Evolutionary conservation across 2,797 vertebrate genomes (phyloP).

Genomic region (Oreonectes daqikongensis): DNA sequence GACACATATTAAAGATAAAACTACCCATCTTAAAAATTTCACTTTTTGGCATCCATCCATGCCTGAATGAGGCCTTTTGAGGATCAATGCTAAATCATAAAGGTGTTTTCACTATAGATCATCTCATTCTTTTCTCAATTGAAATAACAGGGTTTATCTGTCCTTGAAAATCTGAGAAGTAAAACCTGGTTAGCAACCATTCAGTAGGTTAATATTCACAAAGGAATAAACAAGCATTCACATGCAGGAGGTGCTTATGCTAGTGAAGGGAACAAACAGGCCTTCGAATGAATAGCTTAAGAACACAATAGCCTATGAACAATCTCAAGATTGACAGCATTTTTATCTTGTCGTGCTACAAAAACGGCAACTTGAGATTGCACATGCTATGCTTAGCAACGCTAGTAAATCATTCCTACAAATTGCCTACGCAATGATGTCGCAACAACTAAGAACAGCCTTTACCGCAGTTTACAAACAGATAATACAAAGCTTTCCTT

Average conservation of each 20-base stretch:
- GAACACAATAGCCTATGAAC: slow-evolving; percentile 5
- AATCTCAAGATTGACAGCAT: slow-evolving; percentile 40
- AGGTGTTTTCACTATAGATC: neutral
- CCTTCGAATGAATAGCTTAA: neutral
- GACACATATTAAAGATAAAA: neutral
- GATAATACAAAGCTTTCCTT: neutral
- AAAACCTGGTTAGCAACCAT: slow-evolving; percentile 10
- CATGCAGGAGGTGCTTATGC: slow-evolving; percentile 14
- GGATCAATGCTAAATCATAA: neutral
- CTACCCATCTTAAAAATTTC: too few species aligned
- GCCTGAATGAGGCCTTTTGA: neutral
- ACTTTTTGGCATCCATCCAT: neutral
- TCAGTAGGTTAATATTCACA: neutral
- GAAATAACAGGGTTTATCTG: slow-evolving; percentile 10
- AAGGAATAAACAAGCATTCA: neutral
- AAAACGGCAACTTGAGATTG: slow-evolving; percentile 14
- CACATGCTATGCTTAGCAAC: slow-evolving; percentile 20
- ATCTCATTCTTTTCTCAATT: neutral
- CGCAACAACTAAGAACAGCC: neutral
- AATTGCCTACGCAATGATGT: neutral
- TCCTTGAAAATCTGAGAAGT: neutral
- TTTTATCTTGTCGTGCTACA: slow-evolving; percentile 23
- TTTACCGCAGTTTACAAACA: neutral
- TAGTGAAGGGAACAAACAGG: neutral
- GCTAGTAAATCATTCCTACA: slow-evolving; percentile 6